phyloP scores from a whole-genome alignment of 2,797 vertebrate species.

The Octomys mimax region DNA sequence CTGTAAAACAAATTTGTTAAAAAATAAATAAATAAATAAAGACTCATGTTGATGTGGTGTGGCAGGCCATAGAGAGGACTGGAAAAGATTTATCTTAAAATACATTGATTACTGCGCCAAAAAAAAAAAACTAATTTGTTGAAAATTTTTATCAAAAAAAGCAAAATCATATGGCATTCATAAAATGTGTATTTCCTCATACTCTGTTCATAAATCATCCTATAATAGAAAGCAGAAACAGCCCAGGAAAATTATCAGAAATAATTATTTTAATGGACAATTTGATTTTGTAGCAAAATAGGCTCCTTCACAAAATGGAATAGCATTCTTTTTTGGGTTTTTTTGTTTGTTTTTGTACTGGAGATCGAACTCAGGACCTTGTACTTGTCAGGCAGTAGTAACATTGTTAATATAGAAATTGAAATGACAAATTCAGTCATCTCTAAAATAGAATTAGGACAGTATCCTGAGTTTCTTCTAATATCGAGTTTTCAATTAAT shows the following conservation, averaged over 20 bases:
- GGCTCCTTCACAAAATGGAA: not conserved
- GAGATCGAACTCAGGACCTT: too few relatives aligned
- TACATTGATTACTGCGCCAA: too few relatives aligned
- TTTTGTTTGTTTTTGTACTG: too few relatives aligned
- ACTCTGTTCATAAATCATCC: not conserved
- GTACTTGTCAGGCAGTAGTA: too few relatives aligned
- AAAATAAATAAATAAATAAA: not conserved
- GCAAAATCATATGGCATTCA: not conserved
- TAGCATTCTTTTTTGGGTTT: too few relatives aligned
- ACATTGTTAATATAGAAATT: not conserved
- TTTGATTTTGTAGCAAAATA: not conserved
- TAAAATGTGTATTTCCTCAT: slow-evolving; percentile 7
- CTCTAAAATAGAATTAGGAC: not conserved
- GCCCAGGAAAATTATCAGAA: slow-evolving; percentile 44
- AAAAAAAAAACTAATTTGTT: not conserved
- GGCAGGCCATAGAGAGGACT: too few relatives aligned
- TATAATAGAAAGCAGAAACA: not conserved
- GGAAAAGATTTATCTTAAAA: too few relatives aligned
- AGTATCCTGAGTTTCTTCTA: not conserved
- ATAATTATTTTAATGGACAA: not conserved
- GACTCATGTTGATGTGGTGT: too few relatives aligned
- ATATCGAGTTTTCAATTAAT: slow-evolving; percentile 25
- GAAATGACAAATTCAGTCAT: not conserved
- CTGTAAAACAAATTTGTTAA: not conserved
- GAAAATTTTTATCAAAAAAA: slow-evolving; percentile 11